Evolutionary conservation across 2,888 invertebrate species (phyloP).

Genomic region (Volucella bombylans): DNA sequence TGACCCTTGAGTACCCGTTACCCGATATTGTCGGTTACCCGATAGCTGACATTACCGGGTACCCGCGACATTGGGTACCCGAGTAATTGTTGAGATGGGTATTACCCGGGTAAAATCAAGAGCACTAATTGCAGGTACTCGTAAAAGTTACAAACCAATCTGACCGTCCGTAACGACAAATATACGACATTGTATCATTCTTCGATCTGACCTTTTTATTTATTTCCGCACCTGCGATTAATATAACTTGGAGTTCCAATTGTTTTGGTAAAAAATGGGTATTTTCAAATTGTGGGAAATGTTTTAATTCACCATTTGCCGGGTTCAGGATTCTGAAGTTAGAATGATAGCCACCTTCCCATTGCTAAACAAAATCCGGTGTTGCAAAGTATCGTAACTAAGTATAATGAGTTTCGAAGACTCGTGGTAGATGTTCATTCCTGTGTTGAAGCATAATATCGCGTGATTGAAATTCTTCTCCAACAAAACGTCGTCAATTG

Average conservation of each 20-base stretch:
- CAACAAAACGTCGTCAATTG: slow-evolving; percentile 76
- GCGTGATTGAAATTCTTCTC: slow-evolving; percentile 70
- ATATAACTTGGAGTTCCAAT: too few species aligned
- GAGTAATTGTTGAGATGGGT: too few species aligned
- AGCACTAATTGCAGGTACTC: too few species aligned
- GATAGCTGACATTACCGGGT: too few species aligned
- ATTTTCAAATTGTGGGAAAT: too few species aligned
- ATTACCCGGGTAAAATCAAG: too few species aligned
- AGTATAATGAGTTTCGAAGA: slow-evolving; percentile 57
- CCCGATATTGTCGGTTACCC: too few species aligned
- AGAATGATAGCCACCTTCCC: slow-evolving; percentile 75
- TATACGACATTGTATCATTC: slow-evolving; percentile 67
- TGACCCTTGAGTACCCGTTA: too few species aligned
- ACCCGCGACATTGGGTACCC: too few species aligned
- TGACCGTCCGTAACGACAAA: slow-evolving; percentile 53
- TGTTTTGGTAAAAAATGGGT: slow-evolving; percentile 64
- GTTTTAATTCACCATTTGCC: slow-evolving; percentile 62
- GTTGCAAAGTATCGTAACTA: slow-evolving; percentile 77
- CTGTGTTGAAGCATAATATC: slow-evolving; percentile 53
- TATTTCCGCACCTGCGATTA: too few species aligned
- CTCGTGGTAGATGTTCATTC: slow-evolving; percentile 60
- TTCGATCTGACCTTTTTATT: too few species aligned
- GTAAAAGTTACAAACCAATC: too few species aligned
- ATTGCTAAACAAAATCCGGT: slow-evolving; percentile 76
- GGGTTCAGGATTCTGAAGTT: slow-evolving; percentile 21